phyloP scores from a whole-genome alignment of 2,888 invertebrate species.

The Choreutis nemorana region DNA sequence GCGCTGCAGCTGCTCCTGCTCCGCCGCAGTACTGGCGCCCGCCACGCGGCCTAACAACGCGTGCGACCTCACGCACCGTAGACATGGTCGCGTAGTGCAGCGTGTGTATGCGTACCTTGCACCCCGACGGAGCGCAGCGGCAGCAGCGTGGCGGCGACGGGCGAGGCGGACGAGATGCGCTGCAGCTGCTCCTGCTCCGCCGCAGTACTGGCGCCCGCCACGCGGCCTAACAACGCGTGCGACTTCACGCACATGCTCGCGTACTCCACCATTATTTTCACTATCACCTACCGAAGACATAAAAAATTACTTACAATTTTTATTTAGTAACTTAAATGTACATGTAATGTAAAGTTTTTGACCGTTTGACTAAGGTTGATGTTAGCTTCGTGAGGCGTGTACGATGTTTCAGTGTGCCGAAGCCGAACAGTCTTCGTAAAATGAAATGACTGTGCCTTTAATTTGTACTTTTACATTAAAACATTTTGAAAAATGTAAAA shows the following conservation, averaged over 20 bases:
- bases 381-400: too few relatives aligned
- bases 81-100: slow-evolving; percentile 93
- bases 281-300: slow-evolving; percentile 71
- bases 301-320: too few relatives aligned
- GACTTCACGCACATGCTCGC: slow-evolving; percentile 91
- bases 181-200: slow-evolving; percentile 75
- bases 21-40: slow-evolving; percentile 77
- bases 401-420: too few relatives aligned
- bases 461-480: too few relatives aligned
- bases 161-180: slow-evolving; percentile 77
- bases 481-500: too few relatives aligned
- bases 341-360: too few relatives aligned
- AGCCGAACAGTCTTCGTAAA: too few relatives aligned
- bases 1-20: slow-evolving; percentile 73
- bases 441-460: too few relatives aligned
- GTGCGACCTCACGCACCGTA: slow-evolving; percentile 91
- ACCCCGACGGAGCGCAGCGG: slow-evolving; percentile 97
- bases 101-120: slow-evolving; percentile 86
- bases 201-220: slow-evolving; percentile 80
- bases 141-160: slow-evolving; percentile 83
- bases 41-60: slow-evolving; percentile 88
- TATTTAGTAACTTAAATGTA: too few relatives aligned
- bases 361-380: too few relatives aligned
- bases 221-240: slow-evolving; percentile 89
- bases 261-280: slow-evolving; percentile 94